Evolutionary conservation across 2,888 invertebrate genomes (phyloP).

Genomic region (Dynastes maya): DNA sequence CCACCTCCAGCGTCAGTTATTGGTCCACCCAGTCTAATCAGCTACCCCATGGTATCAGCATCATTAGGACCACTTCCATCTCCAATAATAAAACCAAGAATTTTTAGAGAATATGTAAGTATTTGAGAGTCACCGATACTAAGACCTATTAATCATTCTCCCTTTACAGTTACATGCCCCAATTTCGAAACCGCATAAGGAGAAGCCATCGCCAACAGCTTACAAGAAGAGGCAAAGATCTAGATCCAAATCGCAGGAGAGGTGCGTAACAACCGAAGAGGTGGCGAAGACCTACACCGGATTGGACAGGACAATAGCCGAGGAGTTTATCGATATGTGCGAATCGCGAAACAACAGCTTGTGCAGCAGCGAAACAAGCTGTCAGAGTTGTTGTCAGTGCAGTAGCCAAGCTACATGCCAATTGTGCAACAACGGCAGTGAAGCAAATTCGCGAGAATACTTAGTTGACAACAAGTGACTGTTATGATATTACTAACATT

Average conservation of each 20-base stretch:
- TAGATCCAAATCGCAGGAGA: slow-evolving; percentile 60
- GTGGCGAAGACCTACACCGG: slow-evolving; percentile 77
- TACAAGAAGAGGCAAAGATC: slow-evolving; percentile 54
- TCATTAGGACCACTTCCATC: slow-evolving; percentile 67
- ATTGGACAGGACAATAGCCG: slow-evolving; percentile 76
- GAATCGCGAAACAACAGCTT: slow-evolving; percentile 72
- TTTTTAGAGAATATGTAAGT: slow-evolving; percentile 49
- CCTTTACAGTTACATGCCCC: slow-evolving; percentile 41
- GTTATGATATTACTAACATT: slow-evolving; percentile 11
- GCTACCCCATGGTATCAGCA: slow-evolving; percentile 67
- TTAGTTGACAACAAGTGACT: slow-evolving; percentile 57
- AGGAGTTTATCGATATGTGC: slow-evolving; percentile 78
- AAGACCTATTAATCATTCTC: not conserved
- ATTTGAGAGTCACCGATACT: not conserved
- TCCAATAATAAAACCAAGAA: slow-evolving; percentile 63
- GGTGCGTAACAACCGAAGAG: slow-evolving; percentile 71
- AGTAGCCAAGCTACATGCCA: slow-evolving; percentile 47
- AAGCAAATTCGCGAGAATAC: slow-evolving; percentile 61
- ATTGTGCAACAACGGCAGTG: slow-evolving; percentile 54
- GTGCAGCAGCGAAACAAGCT: slow-evolving; percentile 62
- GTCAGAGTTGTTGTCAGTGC: slow-evolving; percentile 56
- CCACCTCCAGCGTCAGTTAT: slow-evolving; percentile 57
- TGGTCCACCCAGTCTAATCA: slow-evolving; percentile 58
- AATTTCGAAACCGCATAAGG: slow-evolving; percentile 35
- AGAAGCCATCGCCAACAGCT: slow-evolving; percentile 36